Conservation (phyloP, 2,888 invertebrate genomes). For the Muscina levida region DNA sequence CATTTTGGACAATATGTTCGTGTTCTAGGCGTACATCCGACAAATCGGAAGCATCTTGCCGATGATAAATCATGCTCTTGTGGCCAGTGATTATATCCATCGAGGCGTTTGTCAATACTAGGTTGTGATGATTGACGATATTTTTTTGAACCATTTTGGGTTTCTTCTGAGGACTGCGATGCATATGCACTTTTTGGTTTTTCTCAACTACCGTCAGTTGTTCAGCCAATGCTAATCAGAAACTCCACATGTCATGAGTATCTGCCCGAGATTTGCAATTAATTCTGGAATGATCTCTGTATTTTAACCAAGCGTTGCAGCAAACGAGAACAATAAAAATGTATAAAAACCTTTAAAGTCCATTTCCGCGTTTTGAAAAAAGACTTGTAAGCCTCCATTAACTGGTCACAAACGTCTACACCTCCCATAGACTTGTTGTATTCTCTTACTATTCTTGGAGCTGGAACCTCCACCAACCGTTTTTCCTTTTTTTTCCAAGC, state of each 20-base stretch:
- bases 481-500: constrained; percentile 13
- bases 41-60: constrained; percentile 49
- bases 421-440: constrained; percentile 46
- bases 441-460: constrained; percentile 26
- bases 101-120: constrained; percentile 36
- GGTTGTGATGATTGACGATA: constrained; percentile 39
- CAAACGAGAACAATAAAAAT: not conserved
- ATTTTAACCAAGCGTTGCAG: constrained; percentile 41
- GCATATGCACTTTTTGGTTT: not conserved
- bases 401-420: constrained; percentile 42
- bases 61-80: constrained; percentile 40
- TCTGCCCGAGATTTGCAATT: constrained; percentile 9
- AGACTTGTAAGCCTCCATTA: not conserved
- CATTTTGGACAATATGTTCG: constrained; percentile 18
- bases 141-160: not conserved
- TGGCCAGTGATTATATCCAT: constrained; percentile 37
- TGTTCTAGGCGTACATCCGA: constrained; percentile 20
- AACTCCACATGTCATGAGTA: constrained; percentile 50
- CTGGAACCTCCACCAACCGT: constrained; percentile 24
- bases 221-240: constrained; percentile 19
- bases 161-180: no score
- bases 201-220: not conserved
- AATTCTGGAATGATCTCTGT: no score
- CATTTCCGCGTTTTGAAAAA: constrained; percentile 39
- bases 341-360: constrained; percentile 30